Percentiles rank a stretch among this genome's conserved stretches.
These are phyloP conservation scores for Drosophila athabasca DNA, from an alignment of 1,140 invertebrate species.

Conservation along the genomic window DNA sequence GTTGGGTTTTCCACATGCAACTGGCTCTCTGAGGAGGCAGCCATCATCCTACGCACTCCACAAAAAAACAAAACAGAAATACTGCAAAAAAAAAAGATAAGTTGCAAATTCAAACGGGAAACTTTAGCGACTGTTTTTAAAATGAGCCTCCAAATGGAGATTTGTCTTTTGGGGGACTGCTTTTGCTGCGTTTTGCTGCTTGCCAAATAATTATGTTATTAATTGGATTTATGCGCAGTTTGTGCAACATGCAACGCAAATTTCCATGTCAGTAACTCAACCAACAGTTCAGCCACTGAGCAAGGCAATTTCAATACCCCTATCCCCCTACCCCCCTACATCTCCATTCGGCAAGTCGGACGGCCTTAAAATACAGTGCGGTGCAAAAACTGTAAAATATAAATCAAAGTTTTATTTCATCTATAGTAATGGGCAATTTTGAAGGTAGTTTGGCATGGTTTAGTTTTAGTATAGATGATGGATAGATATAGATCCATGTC, in stretches of 20 bases:
- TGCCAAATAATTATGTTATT: slow-evolving; percentile 78
- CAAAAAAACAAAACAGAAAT: slow-evolving; percentile 3
- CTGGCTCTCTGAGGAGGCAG: slow-evolving; percentile 35
- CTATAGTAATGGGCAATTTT: too few relatives aligned
- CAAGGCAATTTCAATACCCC: too few relatives aligned
- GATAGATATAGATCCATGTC: too few relatives aligned
- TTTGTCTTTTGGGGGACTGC: slow-evolving; percentile 29
- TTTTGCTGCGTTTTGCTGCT: slow-evolving; percentile 31
- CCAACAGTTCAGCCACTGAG: too few relatives aligned
- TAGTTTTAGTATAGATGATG: too few relatives aligned
- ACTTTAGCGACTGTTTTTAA: slow-evolving; percentile 53
- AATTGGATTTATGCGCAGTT: slow-evolving; percentile 77
- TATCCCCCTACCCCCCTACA: not conserved
- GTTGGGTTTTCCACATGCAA: slow-evolving; percentile 40
- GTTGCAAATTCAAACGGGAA: slow-evolving; percentile 22
- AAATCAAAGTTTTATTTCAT: too few relatives aligned
- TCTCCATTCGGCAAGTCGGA: too few relatives aligned
- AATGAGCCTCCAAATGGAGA: slow-evolving; percentile 63
- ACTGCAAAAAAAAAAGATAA: too few relatives aligned
- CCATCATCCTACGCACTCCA: slow-evolving; percentile 44
- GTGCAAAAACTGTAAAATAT: too few relatives aligned
- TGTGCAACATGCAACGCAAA: slow-evolving; percentile 62
- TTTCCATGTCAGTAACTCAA: slow-evolving; percentile 52
- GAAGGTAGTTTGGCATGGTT: too few relatives aligned
- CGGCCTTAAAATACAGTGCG: too few relatives aligned